Evolutionary conservation across 2,888 invertebrate species (phyloP).

Genomic region (Caenorhabditis sp.): DNA sequence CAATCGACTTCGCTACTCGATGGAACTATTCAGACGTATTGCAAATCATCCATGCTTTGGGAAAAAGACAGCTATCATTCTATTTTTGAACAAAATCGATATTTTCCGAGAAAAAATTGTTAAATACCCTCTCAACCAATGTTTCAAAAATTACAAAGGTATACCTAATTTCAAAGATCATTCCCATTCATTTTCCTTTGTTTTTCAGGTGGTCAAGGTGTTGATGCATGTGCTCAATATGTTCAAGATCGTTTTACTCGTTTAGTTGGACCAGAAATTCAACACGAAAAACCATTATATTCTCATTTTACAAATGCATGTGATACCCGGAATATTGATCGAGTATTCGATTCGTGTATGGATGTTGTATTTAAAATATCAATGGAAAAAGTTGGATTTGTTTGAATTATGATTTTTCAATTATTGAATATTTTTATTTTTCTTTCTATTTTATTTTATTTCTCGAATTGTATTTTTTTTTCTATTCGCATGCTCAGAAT

Average conservation of each 20-base stretch:
- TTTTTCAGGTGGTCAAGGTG: conserved; percentile 62
- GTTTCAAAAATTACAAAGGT: conserved; percentile 72
- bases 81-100: conserved; percentile 71
- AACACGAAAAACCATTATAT: conserved; percentile 71
- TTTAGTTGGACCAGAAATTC: conserved; percentile 60
- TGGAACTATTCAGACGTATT: conserved; percentile 70
- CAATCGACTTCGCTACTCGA: conserved; percentile 70
- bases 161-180: neutral
- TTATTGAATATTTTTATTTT: neutral
- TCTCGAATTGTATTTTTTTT: conserved; percentile 1
- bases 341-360: conserved; percentile 68
- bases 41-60: conserved; percentile 71
- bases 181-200: no score
- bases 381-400: conserved; percentile 69
- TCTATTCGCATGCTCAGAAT: no score
- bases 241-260: conserved; percentile 71
- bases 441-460: neutral
- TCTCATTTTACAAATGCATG: conserved; percentile 73
- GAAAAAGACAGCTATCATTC: conserved; percentile 72
- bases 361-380: conserved; percentile 68
- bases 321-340: conserved; percentile 72
- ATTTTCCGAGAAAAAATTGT: conserved; percentile 67
- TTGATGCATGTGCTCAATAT: conserved; percentile 69
- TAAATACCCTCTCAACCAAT: conserved; percentile 61
- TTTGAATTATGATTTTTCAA: conserved; percentile 34